Evolutionary conservation across 2,113 vertebrate species (phyloP).

Genomic region (Protobothrops mucrosquamatus): DNA sequence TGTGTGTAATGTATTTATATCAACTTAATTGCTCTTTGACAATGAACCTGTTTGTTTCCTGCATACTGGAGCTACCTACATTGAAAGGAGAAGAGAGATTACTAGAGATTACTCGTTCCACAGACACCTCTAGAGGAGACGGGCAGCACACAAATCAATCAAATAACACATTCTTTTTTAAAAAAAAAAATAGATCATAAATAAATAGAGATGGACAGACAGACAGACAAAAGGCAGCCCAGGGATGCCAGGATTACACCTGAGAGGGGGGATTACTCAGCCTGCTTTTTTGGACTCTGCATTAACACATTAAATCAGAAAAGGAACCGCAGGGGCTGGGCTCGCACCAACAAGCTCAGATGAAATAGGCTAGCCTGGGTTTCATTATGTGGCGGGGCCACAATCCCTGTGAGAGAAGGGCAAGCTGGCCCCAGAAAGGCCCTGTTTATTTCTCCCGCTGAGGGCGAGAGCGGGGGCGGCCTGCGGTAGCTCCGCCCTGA

Average conservation of each 20-base stretch:
- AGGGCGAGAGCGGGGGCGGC: neutral
- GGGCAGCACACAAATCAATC: neutral
- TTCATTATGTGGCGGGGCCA: neutral
- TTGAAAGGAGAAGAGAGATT: neutral
- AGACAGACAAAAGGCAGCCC: too few relatives aligned
- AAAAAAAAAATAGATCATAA: too few relatives aligned
- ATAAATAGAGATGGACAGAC: too few relatives aligned
- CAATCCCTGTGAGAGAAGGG: neutral
- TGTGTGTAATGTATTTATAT: neutral
- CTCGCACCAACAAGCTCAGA: neutral
- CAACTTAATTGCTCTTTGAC: neutral
- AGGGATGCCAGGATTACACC: too few relatives aligned
- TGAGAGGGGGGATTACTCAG: neutral
- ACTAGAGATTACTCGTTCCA: neutral
- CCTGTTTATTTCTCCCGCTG: neutral
- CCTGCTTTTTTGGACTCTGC: neutral
- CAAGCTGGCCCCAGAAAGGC: neutral
- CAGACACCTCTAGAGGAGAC: neutral
- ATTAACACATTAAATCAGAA: neutral
- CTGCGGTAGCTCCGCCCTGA: neutral
- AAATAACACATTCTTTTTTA: neutral
- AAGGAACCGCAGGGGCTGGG: neutral
- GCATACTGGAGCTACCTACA: neutral
- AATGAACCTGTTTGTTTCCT: neutral
- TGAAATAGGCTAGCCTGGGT: neutral